phyloP scores from a whole-genome alignment of 2,113 vertebrate genomes.

The Irena cyanogastra region DNA sequence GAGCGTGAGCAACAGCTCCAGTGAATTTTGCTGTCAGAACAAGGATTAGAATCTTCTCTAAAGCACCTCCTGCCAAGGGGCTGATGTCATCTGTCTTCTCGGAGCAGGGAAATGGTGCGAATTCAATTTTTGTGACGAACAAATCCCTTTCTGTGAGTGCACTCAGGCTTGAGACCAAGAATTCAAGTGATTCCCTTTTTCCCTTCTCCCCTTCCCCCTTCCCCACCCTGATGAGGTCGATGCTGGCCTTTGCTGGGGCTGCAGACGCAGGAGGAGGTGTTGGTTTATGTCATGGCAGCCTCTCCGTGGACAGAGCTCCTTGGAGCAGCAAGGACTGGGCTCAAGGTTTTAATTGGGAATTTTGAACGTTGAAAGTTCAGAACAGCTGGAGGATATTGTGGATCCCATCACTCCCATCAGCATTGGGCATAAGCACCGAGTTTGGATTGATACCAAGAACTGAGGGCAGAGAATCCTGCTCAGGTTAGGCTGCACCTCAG shows the following conservation, averaged over 20 bases:
- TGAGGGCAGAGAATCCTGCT: neutral
- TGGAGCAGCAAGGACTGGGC: neutral
- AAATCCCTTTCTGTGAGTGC: slow-evolving; percentile 10
- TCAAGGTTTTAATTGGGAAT: neutral
- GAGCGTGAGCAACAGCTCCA: slow-evolving; percentile 62
- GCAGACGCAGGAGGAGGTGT: neutral
- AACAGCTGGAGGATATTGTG: neutral
- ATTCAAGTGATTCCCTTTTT: neutral
- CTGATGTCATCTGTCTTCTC: slow-evolving; percentile 14
- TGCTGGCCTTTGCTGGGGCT: neutral
- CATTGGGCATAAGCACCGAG: accelerated
- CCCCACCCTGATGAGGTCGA: slow-evolving; percentile 4
- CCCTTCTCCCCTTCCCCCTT: neutral
- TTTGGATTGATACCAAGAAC: neutral
- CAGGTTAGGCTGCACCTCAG: neutral
- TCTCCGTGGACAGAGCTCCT: neutral
- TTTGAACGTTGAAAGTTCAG: neutral
- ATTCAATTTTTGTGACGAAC: slow-evolving; percentile 25
- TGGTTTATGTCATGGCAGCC: neutral
- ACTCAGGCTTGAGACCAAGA: slow-evolving; percentile 3
- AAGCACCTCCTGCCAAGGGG: slow-evolving; percentile 43
- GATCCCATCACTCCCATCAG: accelerated
- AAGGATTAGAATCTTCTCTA: slow-evolving; percentile 40
- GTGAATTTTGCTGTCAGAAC: slow-evolving; percentile 58
- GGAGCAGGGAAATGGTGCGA: neutral